Base-by-base conservation (phyloP, 2,113 vertebrate species). In the Muscicapa adusta region DNA sequence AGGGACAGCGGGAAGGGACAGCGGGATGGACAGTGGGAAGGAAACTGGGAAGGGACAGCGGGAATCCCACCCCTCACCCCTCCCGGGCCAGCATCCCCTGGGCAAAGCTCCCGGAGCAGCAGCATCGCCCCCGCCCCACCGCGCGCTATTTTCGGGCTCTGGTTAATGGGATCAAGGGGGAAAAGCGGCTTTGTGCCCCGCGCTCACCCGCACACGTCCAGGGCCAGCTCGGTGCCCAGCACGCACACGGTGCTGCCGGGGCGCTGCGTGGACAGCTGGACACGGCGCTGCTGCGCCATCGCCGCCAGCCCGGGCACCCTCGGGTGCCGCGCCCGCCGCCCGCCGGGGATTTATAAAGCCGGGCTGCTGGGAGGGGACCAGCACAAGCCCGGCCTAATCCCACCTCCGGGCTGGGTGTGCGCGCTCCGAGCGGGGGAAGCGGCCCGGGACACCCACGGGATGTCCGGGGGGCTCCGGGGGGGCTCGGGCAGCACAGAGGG, bases 161-260 rank as follows among this genome's bases (percentile, higher is more conserved):
- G 6, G 3, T 45, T 76, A 68, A 79, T 0, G 13, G 45, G 81
- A 76, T 87, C 12, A 54, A 24, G 22, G 62, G 33, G 62, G 12
- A 7, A 54, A 47, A 61, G 26, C 16, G 15, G 63, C 8, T 83
- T 74, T 36, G 12, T 8, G 10, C 26, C 33, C 47, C 9, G 34
- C 9, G 14, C 98, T 98, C 96, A 98, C 98, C 97, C 97, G 4
- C 81, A 90, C 62, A 98, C 54, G 9, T 98, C 98, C 36, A 98
- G 93, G 33, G 97, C 74, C 34, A 97, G 96, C 88, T 98, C 98
- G 9, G 98, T 96, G 82, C 97, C 98, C 61, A 97, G 97, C 74
- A 98, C 93, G 3, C 93, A 98, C 50, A 97, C 94, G 0, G 95
- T 92, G 31, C 95, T 97, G 65, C 92, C 97, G 34, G 97, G 96